Evolutionary conservation across 1,140 invertebrate genomes (phyloP).

Genomic region (Drosophila cardini): DNA sequence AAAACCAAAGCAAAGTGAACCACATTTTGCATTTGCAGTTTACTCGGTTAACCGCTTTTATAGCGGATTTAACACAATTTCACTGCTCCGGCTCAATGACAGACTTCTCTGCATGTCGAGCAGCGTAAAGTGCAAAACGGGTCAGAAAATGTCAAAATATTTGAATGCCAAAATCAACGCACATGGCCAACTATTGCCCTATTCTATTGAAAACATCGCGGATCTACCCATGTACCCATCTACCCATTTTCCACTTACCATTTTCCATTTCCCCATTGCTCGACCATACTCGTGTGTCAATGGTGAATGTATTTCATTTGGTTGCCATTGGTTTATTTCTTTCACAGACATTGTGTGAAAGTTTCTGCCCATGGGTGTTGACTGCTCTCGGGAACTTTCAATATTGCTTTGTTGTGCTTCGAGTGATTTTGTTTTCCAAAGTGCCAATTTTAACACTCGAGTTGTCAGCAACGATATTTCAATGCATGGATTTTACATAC

Average conservation of each 20-base stretch:
- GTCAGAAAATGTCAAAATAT: constrained; percentile 74
- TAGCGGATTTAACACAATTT: constrained; percentile 78
- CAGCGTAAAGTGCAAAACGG: constrained; percentile 49
- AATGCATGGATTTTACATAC: not conserved
- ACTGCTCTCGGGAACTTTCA: constrained; percentile 15
- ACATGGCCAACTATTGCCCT: constrained; percentile 9
- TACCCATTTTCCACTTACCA: constrained; percentile 30
- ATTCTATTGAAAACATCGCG: constrained; percentile 24
- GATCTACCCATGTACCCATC: constrained; percentile 31
- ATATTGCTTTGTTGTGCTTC: constrained; percentile 55
- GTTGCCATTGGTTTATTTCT: constrained; percentile 56
- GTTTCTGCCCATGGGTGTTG: constrained; percentile 39
- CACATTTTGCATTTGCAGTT: constrained; percentile 78
- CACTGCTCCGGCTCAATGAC: constrained; percentile 21
- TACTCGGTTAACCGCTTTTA: constrained; percentile 78
- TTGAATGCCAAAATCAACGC: constrained; percentile 75
- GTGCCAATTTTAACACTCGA: constrained; percentile 58
- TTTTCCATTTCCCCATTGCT: constrained; percentile 48
- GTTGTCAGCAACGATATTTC: constrained; percentile 21
- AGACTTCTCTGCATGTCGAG: constrained; percentile 4
- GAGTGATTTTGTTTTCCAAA: constrained; percentile 38
- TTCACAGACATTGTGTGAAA: constrained; percentile 56
- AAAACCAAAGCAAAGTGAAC: constrained; percentile 38
- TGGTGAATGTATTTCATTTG: constrained; percentile 60
- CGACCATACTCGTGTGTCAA: constrained; percentile 54